Base-by-base conservation (phyloP, 1,140 invertebrate genomes). In the Myzus persicae region DNA sequence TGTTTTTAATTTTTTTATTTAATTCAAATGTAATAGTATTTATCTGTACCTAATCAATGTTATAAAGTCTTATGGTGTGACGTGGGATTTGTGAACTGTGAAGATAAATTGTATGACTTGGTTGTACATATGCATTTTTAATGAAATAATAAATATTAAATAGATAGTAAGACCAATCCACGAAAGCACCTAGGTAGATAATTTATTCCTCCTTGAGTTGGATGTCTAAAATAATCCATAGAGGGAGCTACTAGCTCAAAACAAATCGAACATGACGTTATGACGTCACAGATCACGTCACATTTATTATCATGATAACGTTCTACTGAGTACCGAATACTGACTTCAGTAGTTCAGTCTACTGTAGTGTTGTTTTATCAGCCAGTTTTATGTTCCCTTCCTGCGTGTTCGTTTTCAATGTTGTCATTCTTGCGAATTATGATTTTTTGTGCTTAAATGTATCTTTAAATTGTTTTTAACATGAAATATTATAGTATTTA, bases 231-330 rank as follows among this genome's bases (percentile, higher is more conserved):
- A 76, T 38, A 26, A 36, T 22, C 46, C n/a, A 51, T 67, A 90
- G 89, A 90, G 89, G 24, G 89, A 59, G 89, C 51, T 90, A 67
- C 38, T 67, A 20, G 38, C 59, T 90, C 42, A 31, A 90, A 40
- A 59, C 42, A 44, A 85, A 44, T 26, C 38, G 20, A 67, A 90
- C 51, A 36, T 42, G 89, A 90, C 9, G 36, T 42, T 59, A 67
- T 90, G 89, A 90, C 89, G 89, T 59, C 88, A 90, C 9, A 7
- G 46, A 51, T 36, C 26, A 54, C n/a, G 26, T 59, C 59, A 76
- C 38, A 90, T 90, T 90, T 90, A 54, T 67, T 90, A 90, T 90
- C 89, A 59, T n/a, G 89, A 67, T 51, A 36, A 7, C 31, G 26
- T 90, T 31, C 54, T 31, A 59, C 54, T 31, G 26, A 59, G 7